These are phyloP conservation scores for Labeo catla DNA, from an alignment of 2,113 vertebrate species.

Conservation along the genomic window DNA sequence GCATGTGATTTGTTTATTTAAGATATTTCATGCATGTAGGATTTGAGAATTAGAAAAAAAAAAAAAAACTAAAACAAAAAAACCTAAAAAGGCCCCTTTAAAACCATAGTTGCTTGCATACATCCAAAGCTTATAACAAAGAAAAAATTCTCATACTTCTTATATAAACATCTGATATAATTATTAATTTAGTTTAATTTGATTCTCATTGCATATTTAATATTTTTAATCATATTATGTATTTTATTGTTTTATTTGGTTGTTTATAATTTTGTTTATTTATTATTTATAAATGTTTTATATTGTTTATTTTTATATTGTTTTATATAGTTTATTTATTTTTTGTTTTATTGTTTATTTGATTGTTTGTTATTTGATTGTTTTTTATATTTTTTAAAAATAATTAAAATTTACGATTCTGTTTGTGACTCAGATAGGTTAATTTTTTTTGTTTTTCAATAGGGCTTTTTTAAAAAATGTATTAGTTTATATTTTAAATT, in stretches of 20 bases:
- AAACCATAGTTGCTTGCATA: not conserved
- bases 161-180: not conserved
- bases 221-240: not conserved
- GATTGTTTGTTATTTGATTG: not conserved
- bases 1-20: not conserved
- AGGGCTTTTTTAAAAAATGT: too few relatives aligned
- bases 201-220: not conserved
- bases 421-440: too few relatives aligned
- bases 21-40: not conserved
- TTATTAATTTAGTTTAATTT: not conserved
- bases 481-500: not conserved
- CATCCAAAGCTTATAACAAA: not conserved
- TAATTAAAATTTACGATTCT: too few relatives aligned
- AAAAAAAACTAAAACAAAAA: not conserved
- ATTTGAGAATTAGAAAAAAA: not conserved
- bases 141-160: not conserved
- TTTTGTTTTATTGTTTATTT: not conserved
- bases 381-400: not conserved
- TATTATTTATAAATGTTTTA: too few relatives aligned
- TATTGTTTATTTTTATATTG: too few relatives aligned
- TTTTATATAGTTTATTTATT: too few relatives aligned
- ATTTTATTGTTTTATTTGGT: too few relatives aligned
- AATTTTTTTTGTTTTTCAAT: too few relatives aligned
- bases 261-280: too few relatives aligned
- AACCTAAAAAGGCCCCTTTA: not conserved